Conservation (phyloP, 2,797 vertebrate species). For the Babyrousa celebensis region DNA sequence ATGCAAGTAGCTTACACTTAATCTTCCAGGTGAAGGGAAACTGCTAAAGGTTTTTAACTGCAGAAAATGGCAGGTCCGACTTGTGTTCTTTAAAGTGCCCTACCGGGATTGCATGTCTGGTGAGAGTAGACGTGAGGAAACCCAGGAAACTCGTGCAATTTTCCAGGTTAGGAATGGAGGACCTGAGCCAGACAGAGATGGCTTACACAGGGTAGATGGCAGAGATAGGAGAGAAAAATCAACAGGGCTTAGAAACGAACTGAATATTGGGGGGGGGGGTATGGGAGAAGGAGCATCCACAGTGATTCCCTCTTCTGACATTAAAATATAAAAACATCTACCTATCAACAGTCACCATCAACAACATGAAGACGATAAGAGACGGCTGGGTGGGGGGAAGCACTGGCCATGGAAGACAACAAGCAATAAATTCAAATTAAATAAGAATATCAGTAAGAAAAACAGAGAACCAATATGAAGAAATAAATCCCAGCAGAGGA, state of each 20-base stretch:
- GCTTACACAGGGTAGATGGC: background rate
- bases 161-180: background rate
- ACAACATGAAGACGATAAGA: background rate
- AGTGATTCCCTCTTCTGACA: background rate
- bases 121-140: background rate
- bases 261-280: too few relatives aligned
- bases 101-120: accelerated
- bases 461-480: background rate
- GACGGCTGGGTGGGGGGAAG: background rate
- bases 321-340: background rate
- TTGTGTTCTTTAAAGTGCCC: background rate
- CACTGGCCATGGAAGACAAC: background rate
- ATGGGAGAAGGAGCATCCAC: background rate
- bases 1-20: background rate
- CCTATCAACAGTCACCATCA: background rate
- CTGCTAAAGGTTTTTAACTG: background rate
- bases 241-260: background rate
- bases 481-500: slow-evolving; percentile 36
- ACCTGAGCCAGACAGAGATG: background rate
- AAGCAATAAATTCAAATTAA: background rate
- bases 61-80: background rate
- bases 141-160: background rate
- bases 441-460: background rate
- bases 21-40: background rate
- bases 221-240: background rate